Evolutionary conservation across 2,888 invertebrate genomes (phyloP).

Genomic region (Fabriciana adippe): DNA sequence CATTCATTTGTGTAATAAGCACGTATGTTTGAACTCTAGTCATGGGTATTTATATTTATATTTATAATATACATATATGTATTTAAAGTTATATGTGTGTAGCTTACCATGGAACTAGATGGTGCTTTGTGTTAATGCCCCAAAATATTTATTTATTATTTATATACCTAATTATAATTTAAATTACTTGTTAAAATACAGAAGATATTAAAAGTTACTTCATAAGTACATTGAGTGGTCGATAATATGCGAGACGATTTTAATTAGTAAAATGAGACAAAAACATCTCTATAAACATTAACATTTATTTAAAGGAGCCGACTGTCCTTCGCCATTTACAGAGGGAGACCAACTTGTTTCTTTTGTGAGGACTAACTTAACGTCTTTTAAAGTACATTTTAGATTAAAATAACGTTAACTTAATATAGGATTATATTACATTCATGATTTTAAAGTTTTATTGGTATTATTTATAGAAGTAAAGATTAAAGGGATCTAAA

Average conservation of each 20-base stretch:
- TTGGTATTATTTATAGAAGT: too few species aligned
- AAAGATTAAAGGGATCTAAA: too few species aligned
- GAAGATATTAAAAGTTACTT: slow-evolving; percentile 10
- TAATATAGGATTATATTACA: neutral
- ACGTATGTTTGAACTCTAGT: too few species aligned
- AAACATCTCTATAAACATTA: slow-evolving; percentile 28
- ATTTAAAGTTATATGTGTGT: too few species aligned
- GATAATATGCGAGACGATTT: slow-evolving; percentile 29
- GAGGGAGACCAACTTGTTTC: slow-evolving; percentile 29
- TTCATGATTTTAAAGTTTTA: too few species aligned
- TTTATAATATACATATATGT: too few species aligned
- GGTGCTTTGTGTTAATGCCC: too few species aligned
- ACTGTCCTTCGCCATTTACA: slow-evolving; percentile 28
- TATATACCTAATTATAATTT: too few species aligned
- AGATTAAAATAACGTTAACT: slow-evolving; percentile 11
- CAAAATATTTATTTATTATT: too few species aligned
- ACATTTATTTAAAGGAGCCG: slow-evolving; percentile 33
- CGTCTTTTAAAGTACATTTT: slow-evolving; percentile 19
- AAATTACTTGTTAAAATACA: neutral
- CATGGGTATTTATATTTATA: too few species aligned
- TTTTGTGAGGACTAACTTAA: slow-evolving; percentile 23
- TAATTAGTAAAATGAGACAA: slow-evolving; percentile 33
- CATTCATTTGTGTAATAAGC: too few species aligned
- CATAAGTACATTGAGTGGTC: slow-evolving; percentile 13
- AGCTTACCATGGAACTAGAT: too few species aligned